Conservation (phyloP, 2,797 vertebrate genomes). For the Periparus ater region DNA sequence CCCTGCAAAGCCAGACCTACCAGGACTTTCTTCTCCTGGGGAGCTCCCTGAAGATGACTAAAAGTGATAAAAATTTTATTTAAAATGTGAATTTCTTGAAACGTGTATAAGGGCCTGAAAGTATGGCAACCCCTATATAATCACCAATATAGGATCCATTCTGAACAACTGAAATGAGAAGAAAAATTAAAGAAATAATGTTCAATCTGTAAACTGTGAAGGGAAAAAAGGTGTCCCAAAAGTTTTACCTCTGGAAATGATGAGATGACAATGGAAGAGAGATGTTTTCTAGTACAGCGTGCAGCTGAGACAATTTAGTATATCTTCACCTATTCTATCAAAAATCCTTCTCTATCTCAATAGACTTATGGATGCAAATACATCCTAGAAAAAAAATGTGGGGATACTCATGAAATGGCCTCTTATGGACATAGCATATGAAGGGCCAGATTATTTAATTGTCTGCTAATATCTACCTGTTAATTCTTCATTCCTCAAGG, state of each 20-base stretch:
- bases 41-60: background rate
- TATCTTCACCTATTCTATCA: background rate
- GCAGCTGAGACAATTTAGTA: background rate
- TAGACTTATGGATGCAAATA: background rate
- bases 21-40: background rate
- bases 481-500: background rate
- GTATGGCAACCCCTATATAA: background rate
- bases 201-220: background rate
- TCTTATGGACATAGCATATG: background rate
- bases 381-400: background rate
- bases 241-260: background rate
- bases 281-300: background rate
- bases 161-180: background rate
- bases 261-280: background rate
- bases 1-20: background rate
- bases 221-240: fast-evolving
- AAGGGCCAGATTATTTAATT: background rate
- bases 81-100: background rate
- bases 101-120: background rate
- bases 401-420: background rate
- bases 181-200: background rate
- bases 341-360: background rate
- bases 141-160: background rate
- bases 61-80: background rate
- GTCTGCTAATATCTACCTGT: background rate